These are phyloP conservation scores for Geothlypis trichas DNA, from an alignment of 2,113 vertebrate genomes.

Conservation along the genomic window DNA sequence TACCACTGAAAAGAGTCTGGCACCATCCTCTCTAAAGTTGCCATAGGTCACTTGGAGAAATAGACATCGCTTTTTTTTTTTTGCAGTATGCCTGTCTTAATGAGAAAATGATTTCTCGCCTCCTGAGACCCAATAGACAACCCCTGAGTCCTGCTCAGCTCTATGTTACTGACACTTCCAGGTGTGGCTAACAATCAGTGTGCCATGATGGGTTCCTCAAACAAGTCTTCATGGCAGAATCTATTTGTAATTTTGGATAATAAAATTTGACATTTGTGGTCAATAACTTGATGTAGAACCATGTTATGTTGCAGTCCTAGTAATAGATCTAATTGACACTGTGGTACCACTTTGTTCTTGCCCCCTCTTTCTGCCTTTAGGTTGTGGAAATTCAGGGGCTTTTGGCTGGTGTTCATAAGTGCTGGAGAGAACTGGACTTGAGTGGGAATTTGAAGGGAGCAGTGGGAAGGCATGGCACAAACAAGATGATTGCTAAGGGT, in stretches of 20 bases:
- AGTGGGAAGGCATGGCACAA: background rate
- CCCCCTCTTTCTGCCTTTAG: background rate
- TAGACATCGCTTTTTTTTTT: background rate
- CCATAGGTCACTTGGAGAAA: background rate
- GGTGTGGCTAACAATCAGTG: background rate
- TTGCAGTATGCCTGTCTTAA: background rate
- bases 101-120: background rate
- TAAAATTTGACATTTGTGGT: background rate
- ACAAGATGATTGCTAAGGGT: background rate
- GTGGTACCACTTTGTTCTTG: background rate
- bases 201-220: background rate
- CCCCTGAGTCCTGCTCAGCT: background rate
- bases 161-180: background rate
- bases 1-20: background rate
- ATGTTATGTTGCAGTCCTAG: background rate
- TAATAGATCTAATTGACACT: background rate
- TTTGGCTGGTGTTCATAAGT: background rate
- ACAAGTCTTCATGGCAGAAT: background rate
- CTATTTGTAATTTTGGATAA: background rate
- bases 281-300: background rate
- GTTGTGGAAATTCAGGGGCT: background rate
- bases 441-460: background rate
- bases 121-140: background rate
- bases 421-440: background rate
- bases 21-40: background rate